Conservation (phyloP, 1,140 invertebrate species). For the Drosophila virilis region DNA sequence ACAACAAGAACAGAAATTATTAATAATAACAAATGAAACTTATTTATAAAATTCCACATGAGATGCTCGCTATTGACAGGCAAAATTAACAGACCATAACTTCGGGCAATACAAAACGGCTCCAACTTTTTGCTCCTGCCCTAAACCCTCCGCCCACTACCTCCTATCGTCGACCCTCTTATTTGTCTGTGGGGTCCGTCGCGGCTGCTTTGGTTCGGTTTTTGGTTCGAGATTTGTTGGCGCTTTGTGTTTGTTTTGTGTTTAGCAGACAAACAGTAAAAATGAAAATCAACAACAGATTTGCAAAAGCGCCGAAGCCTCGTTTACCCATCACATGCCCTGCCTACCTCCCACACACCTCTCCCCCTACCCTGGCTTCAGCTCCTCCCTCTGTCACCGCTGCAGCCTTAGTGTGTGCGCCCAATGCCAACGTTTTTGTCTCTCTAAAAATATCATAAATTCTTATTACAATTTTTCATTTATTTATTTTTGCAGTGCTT, state of each 20-base stretch:
- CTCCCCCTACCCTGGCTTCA: background rate
- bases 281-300: slow-evolving; percentile 80
- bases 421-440: slow-evolving; percentile 47
- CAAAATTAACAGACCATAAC: slow-evolving; percentile 12
- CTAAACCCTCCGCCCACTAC: background rate
- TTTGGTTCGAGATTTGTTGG: slow-evolving; percentile 38
- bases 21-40: background rate
- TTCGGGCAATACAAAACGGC: slow-evolving; percentile 9
- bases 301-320: slow-evolving; percentile 41
- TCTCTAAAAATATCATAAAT: slow-evolving; percentile 75
- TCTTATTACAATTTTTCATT: slow-evolving; percentile 75
- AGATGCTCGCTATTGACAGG: slow-evolving; percentile 4
- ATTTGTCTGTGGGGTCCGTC: background rate
- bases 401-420: background rate
- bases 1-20: slow-evolving; percentile 5
- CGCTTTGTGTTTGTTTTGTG: slow-evolving; percentile 71
- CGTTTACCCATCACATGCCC: slow-evolving; percentile 21
- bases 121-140: background rate
- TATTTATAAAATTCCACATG: slow-evolving; percentile 29
- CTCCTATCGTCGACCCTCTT: background rate
- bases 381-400: background rate
- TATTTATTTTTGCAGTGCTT: slow-evolving; percentile 73
- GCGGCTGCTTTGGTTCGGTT: slow-evolving; percentile 16
- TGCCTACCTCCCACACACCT: background rate
- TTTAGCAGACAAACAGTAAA: slow-evolving; percentile 79